These are phyloP conservation scores for Luperina testacea DNA, from an alignment of 2,888 invertebrate species.

Conservation along the genomic window DNA sequence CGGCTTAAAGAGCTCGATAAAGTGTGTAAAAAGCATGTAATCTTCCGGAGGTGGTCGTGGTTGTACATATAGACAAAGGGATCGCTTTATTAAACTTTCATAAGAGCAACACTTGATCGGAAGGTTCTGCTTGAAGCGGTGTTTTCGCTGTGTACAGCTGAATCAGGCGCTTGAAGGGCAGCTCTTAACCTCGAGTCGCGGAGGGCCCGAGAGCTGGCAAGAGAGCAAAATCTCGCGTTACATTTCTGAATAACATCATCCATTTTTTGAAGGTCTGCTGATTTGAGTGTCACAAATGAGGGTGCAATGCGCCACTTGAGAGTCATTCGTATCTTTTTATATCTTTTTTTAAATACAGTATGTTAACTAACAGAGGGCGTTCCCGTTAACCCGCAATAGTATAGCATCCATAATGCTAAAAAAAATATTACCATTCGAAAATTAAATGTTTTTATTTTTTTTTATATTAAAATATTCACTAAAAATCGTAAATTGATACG, in stretches of 20 bases:
- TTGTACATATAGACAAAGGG: constrained; percentile 64
- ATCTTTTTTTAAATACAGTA: neutral
- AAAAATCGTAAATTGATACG: too few species aligned
- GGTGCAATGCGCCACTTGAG: constrained; percentile 9
- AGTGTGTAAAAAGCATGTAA: constrained; percentile 54
- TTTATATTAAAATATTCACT: too few species aligned
- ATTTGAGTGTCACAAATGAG: constrained; percentile 41
- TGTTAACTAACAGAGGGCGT: too few species aligned
- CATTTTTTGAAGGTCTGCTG: constrained; percentile 42
- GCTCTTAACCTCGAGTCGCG: constrained; percentile 66
- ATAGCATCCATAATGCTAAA: too few species aligned
- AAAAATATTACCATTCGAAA: too few species aligned
- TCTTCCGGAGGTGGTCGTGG: constrained; percentile 38
- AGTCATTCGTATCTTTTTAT: constrained; percentile 17
- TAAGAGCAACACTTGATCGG: constrained; percentile 69
- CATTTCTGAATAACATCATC: constrained; percentile 54
- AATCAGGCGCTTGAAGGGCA: constrained; percentile 68
- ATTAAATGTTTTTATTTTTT: too few species aligned
- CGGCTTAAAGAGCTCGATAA: constrained; percentile 17
- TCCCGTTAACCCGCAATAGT: too few species aligned
- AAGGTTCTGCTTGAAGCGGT: constrained; percentile 74
- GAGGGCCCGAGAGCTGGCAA: constrained; percentile 50
- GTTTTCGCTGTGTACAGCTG: constrained; percentile 78
- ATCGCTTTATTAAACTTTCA: constrained; percentile 75
- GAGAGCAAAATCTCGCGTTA: constrained; percentile 62